These are phyloP conservation scores for Poeciliopsis prolifica DNA, from an alignment of 2,113 vertebrate species.

Conservation along the genomic window DNA sequence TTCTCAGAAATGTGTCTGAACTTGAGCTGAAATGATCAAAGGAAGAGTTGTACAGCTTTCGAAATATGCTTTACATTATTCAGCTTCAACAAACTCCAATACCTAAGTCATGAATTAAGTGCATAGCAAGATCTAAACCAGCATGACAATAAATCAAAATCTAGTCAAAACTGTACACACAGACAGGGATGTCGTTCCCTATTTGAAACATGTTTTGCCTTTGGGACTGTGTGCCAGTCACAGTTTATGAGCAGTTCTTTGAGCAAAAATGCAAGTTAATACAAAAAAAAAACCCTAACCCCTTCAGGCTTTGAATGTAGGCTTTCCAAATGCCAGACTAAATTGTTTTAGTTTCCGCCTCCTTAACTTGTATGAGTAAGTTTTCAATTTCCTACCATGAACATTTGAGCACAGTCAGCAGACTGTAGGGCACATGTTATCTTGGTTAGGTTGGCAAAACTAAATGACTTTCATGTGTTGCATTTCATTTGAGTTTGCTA, in stretches of 20 bases:
- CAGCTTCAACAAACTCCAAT: slow-evolving; percentile 1
- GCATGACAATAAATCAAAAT: slow-evolving; percentile 24
- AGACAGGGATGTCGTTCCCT: slow-evolving; percentile 20
- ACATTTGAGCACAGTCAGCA: slow-evolving; percentile 45
- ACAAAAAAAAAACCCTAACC: slow-evolving; percentile 55
- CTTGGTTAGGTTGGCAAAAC: slow-evolving; percentile 9
- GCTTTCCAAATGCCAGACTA: slow-evolving; percentile 56
- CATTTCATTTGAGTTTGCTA: neutral
- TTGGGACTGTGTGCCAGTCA: slow-evolving; percentile 60
- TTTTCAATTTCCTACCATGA: slow-evolving; percentile 66
- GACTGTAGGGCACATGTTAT: slow-evolving; percentile 27
- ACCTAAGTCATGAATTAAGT: neutral
- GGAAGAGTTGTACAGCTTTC: neutral
- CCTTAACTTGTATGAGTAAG: slow-evolving; percentile 28
- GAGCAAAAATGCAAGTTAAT: slow-evolving; percentile 62
- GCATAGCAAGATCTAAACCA: slow-evolving; percentile 10
- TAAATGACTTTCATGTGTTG: neutral
- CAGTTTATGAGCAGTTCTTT: slow-evolving; percentile 55
- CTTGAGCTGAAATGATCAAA: slow-evolving; percentile 5
- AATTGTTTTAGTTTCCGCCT: slow-evolving; percentile 68
- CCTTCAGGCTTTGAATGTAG: slow-evolving; percentile 40
- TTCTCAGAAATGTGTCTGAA: slow-evolving; percentile 12
- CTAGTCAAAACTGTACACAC: slow-evolving; percentile 20
- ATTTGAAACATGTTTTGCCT: slow-evolving; percentile 57
- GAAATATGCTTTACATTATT: neutral